A percentile compares a stretch with the other conserved stretches of the same genome.
phyloP scores from a whole-genome alignment of 1,140 invertebrate genomes.

The Matsumurasca onukii region DNA sequence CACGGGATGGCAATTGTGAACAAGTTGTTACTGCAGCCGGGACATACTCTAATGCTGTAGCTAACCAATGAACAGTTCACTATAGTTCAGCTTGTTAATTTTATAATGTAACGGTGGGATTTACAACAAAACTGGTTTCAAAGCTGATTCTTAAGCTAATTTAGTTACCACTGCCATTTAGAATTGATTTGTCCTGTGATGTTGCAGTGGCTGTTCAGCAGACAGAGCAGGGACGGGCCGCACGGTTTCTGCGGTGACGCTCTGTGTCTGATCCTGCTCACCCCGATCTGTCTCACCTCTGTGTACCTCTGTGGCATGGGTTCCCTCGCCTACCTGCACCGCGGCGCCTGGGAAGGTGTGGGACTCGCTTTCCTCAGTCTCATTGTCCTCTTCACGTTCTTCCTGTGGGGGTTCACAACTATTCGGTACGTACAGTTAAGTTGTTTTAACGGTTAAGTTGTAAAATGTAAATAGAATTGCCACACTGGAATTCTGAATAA shows the following conservation, averaged over 20 bases:
- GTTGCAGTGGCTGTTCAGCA: conserved; percentile 51
- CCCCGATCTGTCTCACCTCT: conserved; percentile 54
- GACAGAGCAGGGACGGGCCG: conserved; percentile 44
- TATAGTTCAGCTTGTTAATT: too few relatives aligned
- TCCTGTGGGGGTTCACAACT: conserved; percentile 49
- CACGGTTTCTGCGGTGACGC: conserved; percentile 53
- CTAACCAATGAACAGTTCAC: too few relatives aligned
- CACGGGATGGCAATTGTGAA: too few relatives aligned
- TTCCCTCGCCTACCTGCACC: conserved; percentile 47
- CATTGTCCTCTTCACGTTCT: conserved; percentile 48
- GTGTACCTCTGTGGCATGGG: conserved; percentile 56
- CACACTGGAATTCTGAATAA: neutral
- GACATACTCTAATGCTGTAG: too few relatives aligned
- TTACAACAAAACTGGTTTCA: too few relatives aligned
- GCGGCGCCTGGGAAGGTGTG: conserved; percentile 52
- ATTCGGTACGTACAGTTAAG: conserved; percentile 45
- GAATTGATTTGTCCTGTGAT: too few relatives aligned
- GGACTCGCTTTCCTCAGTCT: conserved; percentile 50
- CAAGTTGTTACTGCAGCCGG: too few relatives aligned
- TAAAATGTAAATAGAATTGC: neutral
- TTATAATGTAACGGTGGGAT: too few relatives aligned
- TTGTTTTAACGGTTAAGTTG: neutral
- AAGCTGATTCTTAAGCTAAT: too few relatives aligned
- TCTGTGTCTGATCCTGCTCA: conserved; percentile 54
- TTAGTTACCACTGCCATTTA: too few relatives aligned